Evolutionary conservation across 2,797 vertebrate species (phyloP).

Genomic region (Syndactyla subalaris): DNA sequence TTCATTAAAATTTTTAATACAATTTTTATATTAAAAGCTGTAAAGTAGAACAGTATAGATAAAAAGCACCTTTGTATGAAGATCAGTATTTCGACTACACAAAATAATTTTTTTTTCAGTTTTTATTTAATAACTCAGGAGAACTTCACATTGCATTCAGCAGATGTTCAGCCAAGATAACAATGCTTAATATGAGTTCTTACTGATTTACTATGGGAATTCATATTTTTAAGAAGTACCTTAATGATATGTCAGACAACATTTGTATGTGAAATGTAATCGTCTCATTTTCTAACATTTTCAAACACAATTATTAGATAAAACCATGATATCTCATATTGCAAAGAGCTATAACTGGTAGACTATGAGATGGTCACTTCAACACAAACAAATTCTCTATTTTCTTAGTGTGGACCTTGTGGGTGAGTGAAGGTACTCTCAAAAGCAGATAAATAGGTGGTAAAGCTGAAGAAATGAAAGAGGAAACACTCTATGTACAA

Average conservation of each 20-base stretch:
- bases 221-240: background rate
- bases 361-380: conserved; percentile 54
- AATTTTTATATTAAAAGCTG: background rate
- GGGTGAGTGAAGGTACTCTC: conserved; percentile 31
- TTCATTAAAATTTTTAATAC: background rate
- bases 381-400: conserved; percentile 23
- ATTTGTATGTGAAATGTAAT: background rate
- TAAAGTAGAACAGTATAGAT: background rate
- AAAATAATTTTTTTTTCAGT: background rate
- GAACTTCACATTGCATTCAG: background rate
- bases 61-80: background rate
- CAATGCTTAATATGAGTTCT: background rate
- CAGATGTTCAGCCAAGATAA: background rate
- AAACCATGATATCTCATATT: conserved; percentile 65
- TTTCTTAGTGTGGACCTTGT: conserved; percentile 51
- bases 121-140: background rate
- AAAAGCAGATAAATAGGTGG: conserved; percentile 65
- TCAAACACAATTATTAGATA: background rate
- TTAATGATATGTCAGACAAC: background rate
- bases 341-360: conserved; percentile 57
- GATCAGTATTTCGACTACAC: background rate
- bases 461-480: conserved; percentile 71
- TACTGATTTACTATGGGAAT: background rate
- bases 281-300: background rate
- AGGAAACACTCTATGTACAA: conserved; percentile 2